These are phyloP conservation scores for Sebastes elongatus DNA, from an alignment of 2,797 vertebrate genomes.

Conservation along the genomic window DNA sequence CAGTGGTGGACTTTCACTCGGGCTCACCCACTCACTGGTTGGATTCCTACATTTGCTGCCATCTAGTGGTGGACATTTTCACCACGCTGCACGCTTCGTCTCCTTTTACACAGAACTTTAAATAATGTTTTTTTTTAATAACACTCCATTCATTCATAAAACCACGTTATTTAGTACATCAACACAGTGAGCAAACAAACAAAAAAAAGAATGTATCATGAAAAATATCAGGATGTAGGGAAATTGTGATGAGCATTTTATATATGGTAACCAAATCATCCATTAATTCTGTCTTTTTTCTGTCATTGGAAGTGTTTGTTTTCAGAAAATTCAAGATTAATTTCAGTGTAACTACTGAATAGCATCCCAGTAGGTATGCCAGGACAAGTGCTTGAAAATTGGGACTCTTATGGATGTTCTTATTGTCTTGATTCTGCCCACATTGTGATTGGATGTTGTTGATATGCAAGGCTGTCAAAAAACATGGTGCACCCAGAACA, in stretches of 20 bases:
- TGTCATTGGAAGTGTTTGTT: too few species aligned
- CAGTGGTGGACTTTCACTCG: not conserved
- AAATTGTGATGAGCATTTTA: not conserved
- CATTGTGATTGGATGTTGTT: not conserved
- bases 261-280: not conserved
- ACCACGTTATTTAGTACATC: not conserved
- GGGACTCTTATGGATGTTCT: not conserved
- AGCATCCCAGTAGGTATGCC: not conserved
- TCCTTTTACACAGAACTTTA: not conserved
- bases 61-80: not conserved
- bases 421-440: not conserved
- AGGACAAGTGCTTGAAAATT: not conserved
- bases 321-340: too few species aligned
- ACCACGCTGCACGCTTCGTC: not conserved
- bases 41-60: not conserved
- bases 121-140: not conserved
- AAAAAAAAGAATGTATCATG: not conserved
- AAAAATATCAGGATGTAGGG: not conserved
- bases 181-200: not conserved
- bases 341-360: not conserved
- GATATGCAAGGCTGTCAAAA: not conserved
- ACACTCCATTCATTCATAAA: slow-evolving; percentile 17
- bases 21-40: not conserved
- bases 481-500: not conserved
- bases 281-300: not conserved